Base-by-base conservation (phyloP, 2,797 vertebrate genomes). In the Hylomyscus alleni region DNA sequence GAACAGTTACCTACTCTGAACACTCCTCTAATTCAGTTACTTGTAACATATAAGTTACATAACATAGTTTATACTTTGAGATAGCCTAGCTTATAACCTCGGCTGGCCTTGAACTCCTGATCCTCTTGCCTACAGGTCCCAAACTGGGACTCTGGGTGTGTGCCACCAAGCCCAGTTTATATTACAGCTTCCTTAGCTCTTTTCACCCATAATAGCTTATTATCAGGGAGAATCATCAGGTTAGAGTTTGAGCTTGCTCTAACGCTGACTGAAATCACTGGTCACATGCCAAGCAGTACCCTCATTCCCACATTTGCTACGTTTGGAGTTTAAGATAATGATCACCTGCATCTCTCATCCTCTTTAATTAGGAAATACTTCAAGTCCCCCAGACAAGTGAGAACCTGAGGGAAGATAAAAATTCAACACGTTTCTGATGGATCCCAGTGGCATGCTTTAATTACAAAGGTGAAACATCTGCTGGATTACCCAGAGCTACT, bases 351-450 rank as follows among this genome's bases (percentile, higher is more conserved):
- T 54, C 84, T 92, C 78, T 86, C 92, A 65, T 81, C 50, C 76
- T 94, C 75, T 95, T 96, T 98, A 97, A 97, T 97, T 98, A 97
- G 44, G 89, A 98, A 97, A 95, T 52, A 72, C 11, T 82, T 13
- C 62, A 84, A 95, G 97, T 96, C 65, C 88, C 95, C 20, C 31
- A 98, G 97, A 86, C 44, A 98, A 97, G 97, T 84, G 78, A 97
- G 88, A 60, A 58, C 50, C 96, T 11, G 80, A 95, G 19, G 40
- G 44, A 96, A 85, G 67, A 92, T 50, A 96, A 90, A 98, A 94
- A 95, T n/a, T 95, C 96, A 98, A 98, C 47, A 9, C 34, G 19
- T 85, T 94, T 93, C 93, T 95, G 91, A 98, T n/a, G n/a, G 73
- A 56, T 95, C 89, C 52, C 89, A 83, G 8, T 12, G 87, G 96